These are phyloP conservation scores for Chelidonichthys spinosus DNA, from an alignment of 2,797 vertebrate species.

Conservation along the genomic window DNA sequence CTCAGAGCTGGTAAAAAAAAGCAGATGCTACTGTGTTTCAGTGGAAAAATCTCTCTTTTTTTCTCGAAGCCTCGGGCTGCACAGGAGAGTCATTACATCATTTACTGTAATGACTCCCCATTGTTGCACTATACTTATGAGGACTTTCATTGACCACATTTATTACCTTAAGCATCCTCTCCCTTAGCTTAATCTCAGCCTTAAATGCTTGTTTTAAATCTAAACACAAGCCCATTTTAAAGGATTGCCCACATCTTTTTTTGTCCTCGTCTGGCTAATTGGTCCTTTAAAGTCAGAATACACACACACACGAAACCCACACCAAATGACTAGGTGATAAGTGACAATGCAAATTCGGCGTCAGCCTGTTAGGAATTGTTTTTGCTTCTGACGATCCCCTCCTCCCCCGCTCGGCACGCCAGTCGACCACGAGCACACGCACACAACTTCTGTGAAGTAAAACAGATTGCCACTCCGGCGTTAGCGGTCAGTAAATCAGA, in stretches of 20 bases:
- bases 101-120: slow-evolving; percentile 45
- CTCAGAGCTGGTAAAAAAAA: slow-evolving; percentile 43
- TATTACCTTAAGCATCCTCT: slow-evolving; percentile 18
- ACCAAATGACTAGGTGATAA: slow-evolving; percentile 10
- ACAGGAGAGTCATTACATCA: slow-evolving; percentile 36
- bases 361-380: slow-evolving; percentile 1
- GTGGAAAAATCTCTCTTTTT: slow-evolving; percentile 36
- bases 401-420: not conserved
- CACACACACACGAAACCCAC: not conserved
- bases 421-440: not conserved
- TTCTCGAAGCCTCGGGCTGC: slow-evolving; percentile 14
- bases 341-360: not conserved
- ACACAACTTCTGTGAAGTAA: slow-evolving; percentile 34
- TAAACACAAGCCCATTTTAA: not conserved
- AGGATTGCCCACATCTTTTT: not conserved
- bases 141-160: slow-evolving; percentile 23
- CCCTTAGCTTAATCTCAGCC: not conserved
- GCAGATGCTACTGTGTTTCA: slow-evolving; percentile 34
- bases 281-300: not conserved
- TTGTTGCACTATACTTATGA: slow-evolving; percentile 29
- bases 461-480: slow-evolving; percentile 43
- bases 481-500: slow-evolving; percentile 51
- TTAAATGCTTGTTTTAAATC: not conserved
- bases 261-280: not conserved
- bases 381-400: slow-evolving; percentile 7